Conservation (phyloP, 2,797 vertebrate genomes). For the Alca torda region DNA sequence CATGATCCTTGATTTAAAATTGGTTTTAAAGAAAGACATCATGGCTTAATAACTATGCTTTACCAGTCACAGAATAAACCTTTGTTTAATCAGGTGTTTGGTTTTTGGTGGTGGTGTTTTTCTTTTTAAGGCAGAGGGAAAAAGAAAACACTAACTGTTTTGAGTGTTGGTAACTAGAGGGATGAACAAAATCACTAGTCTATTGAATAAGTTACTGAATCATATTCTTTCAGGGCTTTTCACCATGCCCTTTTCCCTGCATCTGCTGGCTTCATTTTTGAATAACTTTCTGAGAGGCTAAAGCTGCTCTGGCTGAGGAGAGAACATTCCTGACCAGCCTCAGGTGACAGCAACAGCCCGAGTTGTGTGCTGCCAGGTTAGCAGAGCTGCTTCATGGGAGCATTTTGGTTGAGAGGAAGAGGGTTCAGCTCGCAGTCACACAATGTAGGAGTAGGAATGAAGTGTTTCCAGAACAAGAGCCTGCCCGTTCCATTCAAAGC, state of each 20-base stretch:
- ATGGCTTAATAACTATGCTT: conserved; percentile 68
- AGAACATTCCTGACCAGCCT: not conserved
- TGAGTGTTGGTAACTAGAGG: not conserved
- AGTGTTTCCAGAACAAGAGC: not conserved
- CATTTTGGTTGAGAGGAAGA: not conserved
- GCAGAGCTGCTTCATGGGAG: not conserved
- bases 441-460: not conserved
- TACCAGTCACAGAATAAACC: conserved; percentile 22
- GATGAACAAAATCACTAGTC: not conserved
- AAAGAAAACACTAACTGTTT: not conserved
- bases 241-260: not conserved
- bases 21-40: conserved; percentile 73
- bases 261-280: not conserved
- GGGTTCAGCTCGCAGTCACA: not conserved
- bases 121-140: not conserved
- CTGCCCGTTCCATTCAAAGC: not conserved
- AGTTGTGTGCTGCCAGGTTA: not conserved
- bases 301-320: not conserved
- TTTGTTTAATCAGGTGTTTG: conserved; percentile 28
- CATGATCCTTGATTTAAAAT: conserved; percentile 63
- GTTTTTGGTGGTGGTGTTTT: not conserved
- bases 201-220: not conserved
- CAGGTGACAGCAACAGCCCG: not conserved
- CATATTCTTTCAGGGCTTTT: not conserved
- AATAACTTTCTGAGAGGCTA: not conserved